These are phyloP conservation scores for Prionace glauca DNA, from an alignment of 2,797 vertebrate species.

Conservation along the genomic window DNA sequence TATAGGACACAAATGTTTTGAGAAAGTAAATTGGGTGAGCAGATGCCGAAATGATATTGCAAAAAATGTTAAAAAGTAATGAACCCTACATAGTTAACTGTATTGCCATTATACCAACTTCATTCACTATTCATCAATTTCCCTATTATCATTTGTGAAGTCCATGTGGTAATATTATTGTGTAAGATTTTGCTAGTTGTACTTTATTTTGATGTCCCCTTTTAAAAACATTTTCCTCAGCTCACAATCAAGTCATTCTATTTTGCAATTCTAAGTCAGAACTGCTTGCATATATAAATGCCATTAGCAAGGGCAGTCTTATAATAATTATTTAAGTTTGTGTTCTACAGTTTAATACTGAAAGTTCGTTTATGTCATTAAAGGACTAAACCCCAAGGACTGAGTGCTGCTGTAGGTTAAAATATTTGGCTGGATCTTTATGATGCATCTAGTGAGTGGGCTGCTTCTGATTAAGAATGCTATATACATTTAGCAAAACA, in stretches of 20 bases:
- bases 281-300: background rate
- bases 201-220: background rate
- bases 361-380: background rate
- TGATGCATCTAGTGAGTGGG: background rate
- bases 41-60: background rate
- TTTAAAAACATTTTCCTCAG: background rate
- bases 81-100: background rate
- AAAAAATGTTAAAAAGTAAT: background rate
- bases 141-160: background rate
- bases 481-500: background rate
- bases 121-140: background rate
- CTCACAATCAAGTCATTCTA: background rate
- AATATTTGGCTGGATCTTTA: background rate
- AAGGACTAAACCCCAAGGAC: background rate
- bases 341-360: background rate
- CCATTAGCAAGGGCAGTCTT: background rate
- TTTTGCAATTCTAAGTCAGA: background rate
- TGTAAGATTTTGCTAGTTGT: background rate
- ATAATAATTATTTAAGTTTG: background rate
- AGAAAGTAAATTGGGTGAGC: background rate
- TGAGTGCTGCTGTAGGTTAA: background rate
- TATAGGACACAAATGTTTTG: conserved; percentile 25
- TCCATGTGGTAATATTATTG: background rate
- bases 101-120: background rate
- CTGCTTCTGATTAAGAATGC: background rate